Conservation (phyloP, 2,888 invertebrate species). For the Epinotia bilunana region DNA sequence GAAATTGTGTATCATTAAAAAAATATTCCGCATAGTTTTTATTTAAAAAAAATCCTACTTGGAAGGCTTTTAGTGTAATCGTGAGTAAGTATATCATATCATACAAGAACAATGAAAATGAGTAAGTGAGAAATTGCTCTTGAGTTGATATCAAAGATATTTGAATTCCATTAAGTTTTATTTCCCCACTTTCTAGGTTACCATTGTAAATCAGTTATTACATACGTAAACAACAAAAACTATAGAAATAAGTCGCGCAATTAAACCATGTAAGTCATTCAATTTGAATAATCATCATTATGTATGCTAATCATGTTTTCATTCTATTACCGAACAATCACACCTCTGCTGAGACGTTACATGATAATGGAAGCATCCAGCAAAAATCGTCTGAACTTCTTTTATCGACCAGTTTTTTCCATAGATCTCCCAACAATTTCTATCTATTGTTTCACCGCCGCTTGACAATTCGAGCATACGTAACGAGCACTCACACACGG, state of each 20-base stretch:
- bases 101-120: neutral
- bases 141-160: neutral
- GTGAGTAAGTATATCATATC: neutral
- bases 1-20: too few relatives aligned
- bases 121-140: neutral
- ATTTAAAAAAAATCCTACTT: neutral
- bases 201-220: neutral
- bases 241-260: neutral
- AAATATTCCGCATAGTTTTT: neutral
- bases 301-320: conserved; percentile 48
- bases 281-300: conserved; percentile 37
- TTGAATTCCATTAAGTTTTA: neutral
- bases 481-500: conserved; percentile 74
- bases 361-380: conserved; percentile 41
- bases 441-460: conserved; percentile 78
- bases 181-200: conserved; percentile 7
- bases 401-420: conserved; percentile 62
- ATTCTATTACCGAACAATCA: conserved; percentile 55
- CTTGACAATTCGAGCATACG: conserved; percentile 76
- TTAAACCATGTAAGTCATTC: conserved; percentile 15
- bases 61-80: too few relatives aligned
- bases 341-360: conserved; percentile 47
- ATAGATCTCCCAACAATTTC: conserved; percentile 74
- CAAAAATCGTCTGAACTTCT: conserved; percentile 57
- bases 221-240: conserved; percentile 16